These are phyloP conservation scores for Trachemys scripta DNA, from an alignment of 2,113 vertebrate species.

Conservation along the genomic window DNA sequence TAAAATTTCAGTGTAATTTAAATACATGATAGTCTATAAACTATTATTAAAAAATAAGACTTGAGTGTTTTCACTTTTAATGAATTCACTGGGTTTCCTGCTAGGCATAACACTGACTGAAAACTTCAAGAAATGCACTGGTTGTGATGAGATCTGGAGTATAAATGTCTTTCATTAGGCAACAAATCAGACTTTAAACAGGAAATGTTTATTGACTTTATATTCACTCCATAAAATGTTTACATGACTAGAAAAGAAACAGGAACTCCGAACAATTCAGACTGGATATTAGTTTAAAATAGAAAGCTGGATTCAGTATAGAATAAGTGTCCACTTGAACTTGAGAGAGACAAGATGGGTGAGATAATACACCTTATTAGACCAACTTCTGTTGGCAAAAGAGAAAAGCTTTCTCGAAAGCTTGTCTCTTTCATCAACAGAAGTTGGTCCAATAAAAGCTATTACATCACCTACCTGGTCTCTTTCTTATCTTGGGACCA, in stretches of 20 bases:
- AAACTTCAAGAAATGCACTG: background rate
- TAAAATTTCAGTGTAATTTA: constrained; percentile 27
- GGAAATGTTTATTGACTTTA: constrained; percentile 66
- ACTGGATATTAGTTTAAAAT: background rate
- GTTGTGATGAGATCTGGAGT: background rate
- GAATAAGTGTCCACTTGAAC: background rate
- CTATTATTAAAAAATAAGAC: constrained; percentile 21
- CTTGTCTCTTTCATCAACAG: too few species aligned
- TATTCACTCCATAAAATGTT: constrained; percentile 62
- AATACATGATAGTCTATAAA: background rate
- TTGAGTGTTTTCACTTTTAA: background rate
- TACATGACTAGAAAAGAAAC: background rate
- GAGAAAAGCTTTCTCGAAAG: background rate
- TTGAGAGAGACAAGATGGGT: background rate
- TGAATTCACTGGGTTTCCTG: constrained; percentile 17
- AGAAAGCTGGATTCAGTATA: background rate
- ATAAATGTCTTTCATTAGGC: constrained; percentile 44
- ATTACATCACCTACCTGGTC: too few species aligned
- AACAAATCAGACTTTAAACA: constrained; percentile 41
- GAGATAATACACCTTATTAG: background rate
- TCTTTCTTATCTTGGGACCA: background rate
- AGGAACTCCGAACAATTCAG: constrained; percentile 28
- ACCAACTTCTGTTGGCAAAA: background rate
- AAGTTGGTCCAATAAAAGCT: too few species aligned
- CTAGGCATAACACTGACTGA: background rate